A percentile compares a stretch with the other conserved stretches of the same genome.
Conservation (phyloP, 2,113 vertebrate genomes). For the Erpornis zantholeuca region DNA sequence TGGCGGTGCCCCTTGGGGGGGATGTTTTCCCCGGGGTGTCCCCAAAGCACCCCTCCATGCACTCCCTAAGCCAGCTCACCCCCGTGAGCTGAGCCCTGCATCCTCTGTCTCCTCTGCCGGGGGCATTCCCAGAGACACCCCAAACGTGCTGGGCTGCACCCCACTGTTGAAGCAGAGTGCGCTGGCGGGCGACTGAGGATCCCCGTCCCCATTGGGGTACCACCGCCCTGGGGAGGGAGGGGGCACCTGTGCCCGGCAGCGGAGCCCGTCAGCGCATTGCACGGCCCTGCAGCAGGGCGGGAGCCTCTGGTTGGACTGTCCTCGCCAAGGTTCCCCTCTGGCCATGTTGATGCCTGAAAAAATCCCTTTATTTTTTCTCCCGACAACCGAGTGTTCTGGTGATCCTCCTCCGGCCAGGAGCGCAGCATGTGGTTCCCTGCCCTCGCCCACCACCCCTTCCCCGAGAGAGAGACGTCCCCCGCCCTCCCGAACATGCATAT, state of each 20-base stretch:
- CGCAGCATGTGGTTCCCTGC: slow-evolving; percentile 72
- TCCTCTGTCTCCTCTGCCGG: not conserved
- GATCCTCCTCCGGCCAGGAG: slow-evolving; percentile 67
- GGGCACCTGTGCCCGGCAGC: not conserved
- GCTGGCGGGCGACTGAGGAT: not conserved
- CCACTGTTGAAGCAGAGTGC: not conserved
- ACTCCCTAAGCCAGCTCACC: not conserved
- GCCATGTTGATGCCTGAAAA: slow-evolving; percentile 95
- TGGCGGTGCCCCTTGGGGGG: not conserved
- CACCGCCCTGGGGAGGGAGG: not conserved
- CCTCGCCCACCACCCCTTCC: not conserved
- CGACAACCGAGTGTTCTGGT: slow-evolving; percentile 66
- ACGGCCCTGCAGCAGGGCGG: slow-evolving; percentile 58
- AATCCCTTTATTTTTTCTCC: not conserved
- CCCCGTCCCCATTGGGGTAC: not conserved
- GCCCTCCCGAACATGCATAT: slow-evolving; percentile 71
- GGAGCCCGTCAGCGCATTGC: slow-evolving; percentile 81
- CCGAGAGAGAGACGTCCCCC: slow-evolving; percentile 57
- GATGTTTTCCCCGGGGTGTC: not conserved
- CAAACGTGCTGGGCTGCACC: not conserved
- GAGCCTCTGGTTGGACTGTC: slow-evolving; percentile 92
- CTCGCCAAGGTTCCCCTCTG: slow-evolving; percentile 88
- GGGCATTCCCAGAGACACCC: not conserved
- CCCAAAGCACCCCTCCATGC: not conserved
- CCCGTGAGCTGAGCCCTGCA: not conserved